Evolutionary conservation across 2,113 vertebrate species (phyloP).

Genomic region (Pithys albifrons): DNA sequence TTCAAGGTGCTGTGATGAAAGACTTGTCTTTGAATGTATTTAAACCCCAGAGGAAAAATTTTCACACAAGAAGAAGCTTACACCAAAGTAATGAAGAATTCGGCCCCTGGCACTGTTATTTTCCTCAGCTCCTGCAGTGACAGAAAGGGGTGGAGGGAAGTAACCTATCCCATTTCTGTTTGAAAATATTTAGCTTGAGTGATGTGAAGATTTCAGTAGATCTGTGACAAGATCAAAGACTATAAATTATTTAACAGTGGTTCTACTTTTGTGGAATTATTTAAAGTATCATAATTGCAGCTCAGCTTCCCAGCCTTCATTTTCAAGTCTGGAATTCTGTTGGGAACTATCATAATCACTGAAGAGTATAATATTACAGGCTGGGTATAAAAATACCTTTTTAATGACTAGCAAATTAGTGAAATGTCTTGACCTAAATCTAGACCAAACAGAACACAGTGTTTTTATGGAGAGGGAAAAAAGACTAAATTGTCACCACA

Average conservation of each 20-base stretch:
- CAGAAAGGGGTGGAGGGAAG: slow-evolving; percentile 41
- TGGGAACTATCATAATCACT: slow-evolving; percentile 88
- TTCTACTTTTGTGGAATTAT: slow-evolving; percentile 93
- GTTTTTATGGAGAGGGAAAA: slow-evolving; percentile 76
- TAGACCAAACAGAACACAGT: slow-evolving; percentile 81
- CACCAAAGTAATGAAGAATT: slow-evolving; percentile 11
- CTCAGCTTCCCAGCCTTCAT: slow-evolving; percentile 80
- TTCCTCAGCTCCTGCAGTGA: not conserved
- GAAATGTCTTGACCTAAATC: slow-evolving; percentile 83
- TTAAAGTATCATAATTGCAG: slow-evolving; percentile 92
- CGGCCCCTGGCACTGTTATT: slow-evolving; percentile 48
- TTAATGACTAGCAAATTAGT: slow-evolving; percentile 89
- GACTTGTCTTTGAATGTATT: not conserved
- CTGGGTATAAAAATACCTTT: slow-evolving; percentile 87
- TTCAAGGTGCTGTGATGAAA: not conserved
- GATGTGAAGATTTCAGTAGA: slow-evolving; percentile 82
- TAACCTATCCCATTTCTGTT: slow-evolving; percentile 74
- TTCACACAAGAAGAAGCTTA: not conserved
- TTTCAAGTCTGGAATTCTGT: slow-evolving; percentile 85
- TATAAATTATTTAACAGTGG: slow-evolving; percentile 87
- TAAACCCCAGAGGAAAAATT: slow-evolving; percentile 19
- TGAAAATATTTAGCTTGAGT: slow-evolving; percentile 81
- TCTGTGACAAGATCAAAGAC: slow-evolving; percentile 84
- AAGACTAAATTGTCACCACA: slow-evolving; percentile 76
- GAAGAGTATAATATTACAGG: slow-evolving; percentile 86